phyloP scores from a whole-genome alignment of 2,113 vertebrate genomes.

The Merops nubicus region DNA sequence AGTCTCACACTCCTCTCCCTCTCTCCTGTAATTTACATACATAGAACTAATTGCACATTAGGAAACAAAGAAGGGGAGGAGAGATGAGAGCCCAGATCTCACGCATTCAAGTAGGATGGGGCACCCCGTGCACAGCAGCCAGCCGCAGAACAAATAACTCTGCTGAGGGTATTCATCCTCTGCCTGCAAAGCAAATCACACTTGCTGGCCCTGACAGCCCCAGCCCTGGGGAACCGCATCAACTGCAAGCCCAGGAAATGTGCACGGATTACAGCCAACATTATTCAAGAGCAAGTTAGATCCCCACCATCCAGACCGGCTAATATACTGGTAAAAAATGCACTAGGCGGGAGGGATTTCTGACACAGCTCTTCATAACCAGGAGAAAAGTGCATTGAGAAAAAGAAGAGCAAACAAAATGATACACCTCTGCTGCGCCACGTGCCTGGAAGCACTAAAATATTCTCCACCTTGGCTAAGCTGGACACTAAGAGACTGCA shows the following conservation, averaged over 20 bases:
- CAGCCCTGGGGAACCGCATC: not conserved
- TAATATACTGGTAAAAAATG: not conserved
- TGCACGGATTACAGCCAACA: not conserved
- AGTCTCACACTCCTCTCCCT: not conserved
- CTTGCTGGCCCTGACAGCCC: not conserved
- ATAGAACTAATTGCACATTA: not conserved
- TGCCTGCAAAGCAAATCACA: conserved; percentile 19
- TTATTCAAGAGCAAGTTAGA: conserved; percentile 1
- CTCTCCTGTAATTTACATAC: not conserved
- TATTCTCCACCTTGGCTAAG: not conserved
- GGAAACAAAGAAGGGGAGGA: not conserved
- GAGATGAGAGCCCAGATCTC: not conserved
- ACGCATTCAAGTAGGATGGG: not conserved
- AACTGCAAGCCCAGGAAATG: not conserved
- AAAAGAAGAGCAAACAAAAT: not conserved
- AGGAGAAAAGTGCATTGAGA: not conserved
- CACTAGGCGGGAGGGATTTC: not conserved
- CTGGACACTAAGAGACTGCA: not conserved
- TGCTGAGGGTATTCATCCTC: not conserved
- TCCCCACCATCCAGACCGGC: not conserved
- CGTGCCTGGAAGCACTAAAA: not conserved
- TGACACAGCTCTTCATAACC: conserved; percentile 9
- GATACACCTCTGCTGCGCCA: not conserved
- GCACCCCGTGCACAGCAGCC: fast-evolving
- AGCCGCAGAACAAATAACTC: not conserved